These are phyloP conservation scores for Aleiodes sp. DNA, from an alignment of 1,140 invertebrate species.

Conservation along the genomic window DNA sequence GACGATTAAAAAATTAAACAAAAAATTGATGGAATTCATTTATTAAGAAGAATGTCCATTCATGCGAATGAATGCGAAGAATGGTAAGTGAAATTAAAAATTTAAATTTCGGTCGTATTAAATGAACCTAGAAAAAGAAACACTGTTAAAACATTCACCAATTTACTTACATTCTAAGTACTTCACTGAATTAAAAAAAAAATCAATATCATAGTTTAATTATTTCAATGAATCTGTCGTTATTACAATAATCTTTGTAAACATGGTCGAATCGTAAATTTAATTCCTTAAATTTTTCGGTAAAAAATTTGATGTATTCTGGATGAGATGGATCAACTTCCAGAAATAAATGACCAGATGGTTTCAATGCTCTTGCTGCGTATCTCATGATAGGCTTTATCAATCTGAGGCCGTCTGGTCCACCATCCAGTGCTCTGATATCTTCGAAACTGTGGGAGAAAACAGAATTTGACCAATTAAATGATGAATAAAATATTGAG, in stretches of 20 bases:
- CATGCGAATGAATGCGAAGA: no score
- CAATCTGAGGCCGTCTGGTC: conserved; percentile 69
- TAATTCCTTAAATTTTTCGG: conserved; percentile 57
- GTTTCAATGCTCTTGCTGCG: conserved; percentile 62
- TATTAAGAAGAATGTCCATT: no score
- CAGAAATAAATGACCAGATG: conserved; percentile 67
- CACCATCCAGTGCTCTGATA: conserved; percentile 71
- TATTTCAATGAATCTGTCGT: conserved; percentile 70
- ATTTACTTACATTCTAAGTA: no score
- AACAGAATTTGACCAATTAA: no score
- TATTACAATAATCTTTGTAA: conserved; percentile 69
- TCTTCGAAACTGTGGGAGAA: conserved; percentile 70
- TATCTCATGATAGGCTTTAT: conserved; percentile 69
- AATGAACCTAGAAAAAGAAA: no score
- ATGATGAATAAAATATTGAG: no score
- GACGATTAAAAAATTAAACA: no score
- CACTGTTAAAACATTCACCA: no score
- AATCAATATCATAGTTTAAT: conserved; percentile 50
- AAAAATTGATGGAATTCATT: no score
- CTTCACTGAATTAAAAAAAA: conserved; percentile 30
- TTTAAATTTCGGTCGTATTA: no score
- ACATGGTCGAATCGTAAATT: conserved; percentile 61
- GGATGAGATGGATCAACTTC: conserved; percentile 71
- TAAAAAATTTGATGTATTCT: conserved; percentile 65
- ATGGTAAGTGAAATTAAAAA: no score